Base-by-base conservation (phyloP, 1,140 invertebrate species). In the Aradophagus sp. region DNA sequence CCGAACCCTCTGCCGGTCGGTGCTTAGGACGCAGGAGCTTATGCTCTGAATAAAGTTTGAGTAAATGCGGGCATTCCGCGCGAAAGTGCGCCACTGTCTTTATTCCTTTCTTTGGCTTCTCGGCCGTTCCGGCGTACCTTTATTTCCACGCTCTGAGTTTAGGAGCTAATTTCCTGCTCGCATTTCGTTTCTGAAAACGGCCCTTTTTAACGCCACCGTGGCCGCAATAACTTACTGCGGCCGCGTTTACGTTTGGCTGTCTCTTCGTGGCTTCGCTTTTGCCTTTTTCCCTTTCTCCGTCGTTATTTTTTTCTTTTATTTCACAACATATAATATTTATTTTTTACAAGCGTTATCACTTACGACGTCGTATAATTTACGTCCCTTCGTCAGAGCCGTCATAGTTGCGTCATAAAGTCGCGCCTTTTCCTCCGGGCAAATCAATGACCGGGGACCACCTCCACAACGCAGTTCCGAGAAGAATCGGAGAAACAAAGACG, bases 261-360 rank as follows among this genome's bases (percentile, higher is more conserved):
- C 34, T 27, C 11, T 29, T 5, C n/a, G n/a, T n/a, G n/a, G n/a
- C n/a, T n/a, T n/a, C n/a, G n/a, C n/a, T n/a, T n/a, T n/a, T n/a
- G n/a, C n/a, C n/a, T n/a, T n/a, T n/a, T n/a, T n/a, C n/a, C n/a
- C 10, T 67, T 11, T n/a, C 20, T 31, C 14, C 2, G n/a, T 44
- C 7, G 13, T 23, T 26, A 13, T 41, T 34, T 17, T 34, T 62
- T 74, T 71, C 70, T 78, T 75, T 73, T 75, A 73, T 73, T 76
- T 63, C 63, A 31, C 63, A 39, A 66, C 74, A 68, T 77, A 77
- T 80, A 79, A 82, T 79, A 81, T 82, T 82, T 80, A 82, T 78
- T 77, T 79, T 69, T 75, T 66, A 73, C 53, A 20, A 62, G 44
- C 71, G 73, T 80, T 81, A 81, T 81, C 77, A 77, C 74, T 81